phyloP scores from a whole-genome alignment of 2,113 vertebrate genomes.

The Eulacestoma nigropectus region DNA sequence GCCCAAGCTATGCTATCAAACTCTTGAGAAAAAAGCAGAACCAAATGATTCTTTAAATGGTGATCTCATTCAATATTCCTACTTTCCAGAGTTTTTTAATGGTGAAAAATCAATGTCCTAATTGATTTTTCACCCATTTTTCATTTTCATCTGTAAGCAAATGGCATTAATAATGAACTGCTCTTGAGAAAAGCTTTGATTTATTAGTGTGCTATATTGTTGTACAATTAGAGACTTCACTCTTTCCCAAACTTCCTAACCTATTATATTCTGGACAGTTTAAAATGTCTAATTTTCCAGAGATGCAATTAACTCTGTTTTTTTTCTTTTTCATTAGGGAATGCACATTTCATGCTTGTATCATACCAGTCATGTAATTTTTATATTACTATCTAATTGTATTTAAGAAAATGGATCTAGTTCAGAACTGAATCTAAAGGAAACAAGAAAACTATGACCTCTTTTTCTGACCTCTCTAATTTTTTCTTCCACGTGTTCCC shows the following conservation, averaged over 20 bases:
- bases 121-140: conserved; percentile 29
- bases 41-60: not conserved
- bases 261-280: not conserved
- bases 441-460: not conserved
- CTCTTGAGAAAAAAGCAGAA: not conserved
- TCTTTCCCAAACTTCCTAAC: not conserved
- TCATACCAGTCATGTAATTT: not conserved
- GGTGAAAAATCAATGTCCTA: conserved; percentile 6
- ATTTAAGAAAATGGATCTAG: not conserved
- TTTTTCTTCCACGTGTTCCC: not conserved
- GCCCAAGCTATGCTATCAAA: not conserved
- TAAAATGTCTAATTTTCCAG: not conserved
- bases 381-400: not conserved
- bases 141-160: conserved; percentile 1
- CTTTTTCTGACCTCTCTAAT: not conserved
- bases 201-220: not conserved
- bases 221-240: not conserved
- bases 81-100: not conserved
- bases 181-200: not conserved
- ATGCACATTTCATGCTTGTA: not conserved
- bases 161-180: conserved; percentile 6
- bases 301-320: not conserved
- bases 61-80: not conserved
- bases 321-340: not conserved
- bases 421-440: not conserved